phyloP scores from a whole-genome alignment of 2,113 vertebrate genomes.

The Thryonomys swinderianus region DNA sequence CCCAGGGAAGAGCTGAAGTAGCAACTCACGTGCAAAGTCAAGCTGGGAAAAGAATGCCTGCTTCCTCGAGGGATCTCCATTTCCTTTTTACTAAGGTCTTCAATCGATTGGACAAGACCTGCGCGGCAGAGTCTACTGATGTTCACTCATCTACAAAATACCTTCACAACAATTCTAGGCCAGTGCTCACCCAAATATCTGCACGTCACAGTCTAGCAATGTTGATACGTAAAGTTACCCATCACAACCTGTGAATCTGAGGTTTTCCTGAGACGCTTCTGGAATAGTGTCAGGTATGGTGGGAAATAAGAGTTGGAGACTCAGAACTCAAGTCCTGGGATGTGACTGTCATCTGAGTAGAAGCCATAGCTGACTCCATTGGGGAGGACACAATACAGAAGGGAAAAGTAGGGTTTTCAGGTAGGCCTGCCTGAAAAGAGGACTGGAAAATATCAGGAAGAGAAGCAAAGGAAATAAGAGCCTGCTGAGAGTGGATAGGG shows the following conservation, averaged over 20 bases:
- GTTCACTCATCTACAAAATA: not conserved
- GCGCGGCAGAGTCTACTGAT: not conserved
- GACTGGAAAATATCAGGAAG: not conserved
- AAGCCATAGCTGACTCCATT: not conserved
- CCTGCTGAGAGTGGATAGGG: rapidly evolving
- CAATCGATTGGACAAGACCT: not conserved
- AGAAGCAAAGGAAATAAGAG: not conserved
- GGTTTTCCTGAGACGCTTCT: not conserved
- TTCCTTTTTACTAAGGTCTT: not conserved
- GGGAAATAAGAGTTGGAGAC: not conserved
- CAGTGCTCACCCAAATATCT: not conserved
- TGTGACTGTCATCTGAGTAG: not conserved
- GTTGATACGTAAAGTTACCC: not conserved
- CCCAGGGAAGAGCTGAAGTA: not conserved
- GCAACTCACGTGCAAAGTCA: not conserved
- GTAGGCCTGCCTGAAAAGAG: not conserved
- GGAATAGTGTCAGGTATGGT: not conserved
- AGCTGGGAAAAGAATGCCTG: not conserved
- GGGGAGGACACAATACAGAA: not conserved
- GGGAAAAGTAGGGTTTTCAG: not conserved
- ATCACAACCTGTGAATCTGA: not conserved
- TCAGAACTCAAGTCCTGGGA: not conserved
- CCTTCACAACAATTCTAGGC: not conserved
- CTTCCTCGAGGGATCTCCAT: not conserved
- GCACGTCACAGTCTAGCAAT: not conserved